Conservation (phyloP, 2,113 vertebrate genomes). For the Acrocephalus arundinaceus region DNA sequence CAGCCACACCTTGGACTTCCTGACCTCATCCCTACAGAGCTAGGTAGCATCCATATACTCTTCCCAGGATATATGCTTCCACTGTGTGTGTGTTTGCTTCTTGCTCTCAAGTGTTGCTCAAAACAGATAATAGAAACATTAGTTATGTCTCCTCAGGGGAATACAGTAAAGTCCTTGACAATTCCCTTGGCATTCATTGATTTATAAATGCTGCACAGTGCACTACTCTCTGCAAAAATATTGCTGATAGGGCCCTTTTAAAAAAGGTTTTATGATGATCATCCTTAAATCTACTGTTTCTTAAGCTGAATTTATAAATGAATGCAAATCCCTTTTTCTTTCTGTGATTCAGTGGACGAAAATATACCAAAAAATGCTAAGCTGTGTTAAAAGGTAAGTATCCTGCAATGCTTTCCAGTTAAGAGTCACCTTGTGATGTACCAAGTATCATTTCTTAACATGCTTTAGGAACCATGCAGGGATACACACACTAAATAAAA, state of each 20-base stretch:
- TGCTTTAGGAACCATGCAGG: background rate
- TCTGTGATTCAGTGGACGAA: background rate
- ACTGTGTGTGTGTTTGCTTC: background rate
- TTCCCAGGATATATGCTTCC: background rate
- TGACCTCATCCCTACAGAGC: background rate
- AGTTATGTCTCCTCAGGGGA: background rate
- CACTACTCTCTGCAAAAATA: background rate
- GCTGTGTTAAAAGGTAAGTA: background rate
- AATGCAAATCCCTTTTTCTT: background rate
- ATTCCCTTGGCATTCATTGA: background rate
- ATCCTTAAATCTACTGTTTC: background rate
- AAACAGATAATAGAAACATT: background rate
- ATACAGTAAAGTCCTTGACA: background rate
- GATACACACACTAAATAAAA: background rate
- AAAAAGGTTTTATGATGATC: background rate
- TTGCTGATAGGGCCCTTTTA: background rate
- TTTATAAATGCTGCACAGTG: background rate
- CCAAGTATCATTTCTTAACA: background rate
- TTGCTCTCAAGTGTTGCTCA: background rate
- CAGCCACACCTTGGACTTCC: background rate
- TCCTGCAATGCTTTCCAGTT: background rate
- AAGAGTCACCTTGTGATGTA: background rate
- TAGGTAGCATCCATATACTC: background rate
- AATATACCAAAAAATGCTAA: background rate
- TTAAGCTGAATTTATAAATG: background rate